Percentiles rank a stretch among this genome's conserved stretches.
Evolutionary conservation across 2,797 vertebrate species (phyloP).

Genomic region (Caiman crocodilus): DNA sequence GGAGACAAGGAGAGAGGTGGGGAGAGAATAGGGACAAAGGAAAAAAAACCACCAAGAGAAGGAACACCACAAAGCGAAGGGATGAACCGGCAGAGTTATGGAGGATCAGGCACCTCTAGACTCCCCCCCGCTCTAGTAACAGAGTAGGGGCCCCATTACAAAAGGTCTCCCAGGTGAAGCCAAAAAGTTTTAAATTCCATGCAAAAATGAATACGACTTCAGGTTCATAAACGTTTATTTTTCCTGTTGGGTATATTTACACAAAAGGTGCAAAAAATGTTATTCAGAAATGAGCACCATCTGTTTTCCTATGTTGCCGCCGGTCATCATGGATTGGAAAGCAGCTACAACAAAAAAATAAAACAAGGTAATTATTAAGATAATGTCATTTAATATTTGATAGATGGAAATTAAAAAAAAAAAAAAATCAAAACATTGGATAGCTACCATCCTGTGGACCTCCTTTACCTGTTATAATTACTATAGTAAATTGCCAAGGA

Average conservation of each 20-base stretch:
- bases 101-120: no score
- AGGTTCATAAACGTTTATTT: neutral
- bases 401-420: neutral
- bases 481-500: neutral
- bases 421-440: neutral
- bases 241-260: neutral
- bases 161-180: no score
- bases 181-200: no score
- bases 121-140: no score
- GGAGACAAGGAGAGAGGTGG: no score
- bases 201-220: no score
- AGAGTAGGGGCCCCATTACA: no score
- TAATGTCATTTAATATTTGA: neutral
- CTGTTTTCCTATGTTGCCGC: constrained; percentile 95
- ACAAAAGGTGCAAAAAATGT: neutral
- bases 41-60: no score
- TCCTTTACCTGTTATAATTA: neutral
- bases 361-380: neutral
- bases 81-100: no score
- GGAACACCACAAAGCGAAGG: no score
- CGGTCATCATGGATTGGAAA: constrained; percentile 96
- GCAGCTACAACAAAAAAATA: constrained; percentile 86
- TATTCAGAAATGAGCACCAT: constrained; percentile 89
- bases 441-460: neutral
- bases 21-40: no score